Conservation (phyloP, 1,140 invertebrate genomes). For the Cydia fagiglandana region DNA sequence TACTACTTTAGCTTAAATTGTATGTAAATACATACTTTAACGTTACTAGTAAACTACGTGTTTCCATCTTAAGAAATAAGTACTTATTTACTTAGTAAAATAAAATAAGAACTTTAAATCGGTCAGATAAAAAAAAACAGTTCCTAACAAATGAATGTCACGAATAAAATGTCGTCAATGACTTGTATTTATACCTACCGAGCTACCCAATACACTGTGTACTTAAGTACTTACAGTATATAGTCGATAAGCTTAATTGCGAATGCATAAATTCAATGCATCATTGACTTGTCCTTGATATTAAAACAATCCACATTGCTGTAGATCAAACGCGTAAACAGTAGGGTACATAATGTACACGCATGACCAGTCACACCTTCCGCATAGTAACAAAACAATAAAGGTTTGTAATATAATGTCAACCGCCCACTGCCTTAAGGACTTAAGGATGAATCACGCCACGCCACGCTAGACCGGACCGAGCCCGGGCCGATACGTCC, state of each 20-base stretch:
- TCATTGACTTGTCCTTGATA: not conserved
- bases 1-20: too few species aligned
- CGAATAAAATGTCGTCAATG: not conserved
- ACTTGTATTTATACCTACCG: too few species aligned
- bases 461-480: too few species aligned
- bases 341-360: not conserved
- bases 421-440: not conserved
- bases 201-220: too few species aligned
- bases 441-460: too few species aligned
- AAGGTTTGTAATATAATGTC: not conserved
- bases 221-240: too few species aligned
- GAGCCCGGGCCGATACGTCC: too few species aligned
- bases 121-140: not conserved
- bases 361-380: not conserved
- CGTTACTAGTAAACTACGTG: too few species aligned
- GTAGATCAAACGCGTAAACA: not conserved
- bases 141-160: not conserved
- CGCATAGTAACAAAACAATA: not conserved
- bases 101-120: not conserved
- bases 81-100: not conserved
- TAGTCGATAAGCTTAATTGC: slow-evolving; percentile 7
- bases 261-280: slow-evolving; percentile 13
- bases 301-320: slow-evolving; percentile 1
- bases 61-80: not conserved
- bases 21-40: too few species aligned